These are phyloP conservation scores for Podabrus alpinus DNA, from an alignment of 2,888 invertebrate genomes.

Conservation along the genomic window DNA sequence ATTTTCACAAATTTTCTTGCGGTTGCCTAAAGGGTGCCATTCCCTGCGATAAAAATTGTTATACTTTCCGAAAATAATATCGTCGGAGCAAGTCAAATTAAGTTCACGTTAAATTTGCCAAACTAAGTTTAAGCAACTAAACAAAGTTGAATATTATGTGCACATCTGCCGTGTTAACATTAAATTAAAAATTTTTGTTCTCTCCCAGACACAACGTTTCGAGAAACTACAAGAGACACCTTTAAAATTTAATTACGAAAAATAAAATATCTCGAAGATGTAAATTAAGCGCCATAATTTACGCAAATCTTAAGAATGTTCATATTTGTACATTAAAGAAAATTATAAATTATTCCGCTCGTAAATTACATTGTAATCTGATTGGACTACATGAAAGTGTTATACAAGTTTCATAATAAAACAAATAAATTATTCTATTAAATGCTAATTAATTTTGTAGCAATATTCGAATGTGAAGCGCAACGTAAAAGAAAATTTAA, in stretches of 20 bases:
- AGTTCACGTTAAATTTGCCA: too few species aligned
- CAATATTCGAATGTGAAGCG: neutral
- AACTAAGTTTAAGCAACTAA: too few species aligned
- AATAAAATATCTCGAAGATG: neutral
- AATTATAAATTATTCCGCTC: neutral
- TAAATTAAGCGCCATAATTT: neutral
- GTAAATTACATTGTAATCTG: neutral
- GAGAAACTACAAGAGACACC: neutral
- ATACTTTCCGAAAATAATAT: too few species aligned
- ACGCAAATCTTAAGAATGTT: neutral
- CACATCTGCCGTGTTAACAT: neutral
- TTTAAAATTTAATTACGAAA: neutral
- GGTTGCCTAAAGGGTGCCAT: neutral
- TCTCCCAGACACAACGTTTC: neutral
- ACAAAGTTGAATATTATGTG: neutral
- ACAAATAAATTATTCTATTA: neutral
- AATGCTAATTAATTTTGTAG: neutral
- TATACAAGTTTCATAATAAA: neutral
- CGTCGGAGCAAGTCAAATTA: too few species aligned
- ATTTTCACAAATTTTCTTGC: neutral
- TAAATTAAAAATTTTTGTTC: neutral
- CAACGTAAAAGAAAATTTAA: neutral
- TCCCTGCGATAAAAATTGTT: too few species aligned
- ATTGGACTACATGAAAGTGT: neutral
- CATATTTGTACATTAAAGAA: neutral